A percentile compares a stretch with the other conserved stretches of the same genome.
Evolutionary conservation across 2,888 invertebrate genomes (phyloP).

Genomic region (Caenorhabditis sp.): DNA sequence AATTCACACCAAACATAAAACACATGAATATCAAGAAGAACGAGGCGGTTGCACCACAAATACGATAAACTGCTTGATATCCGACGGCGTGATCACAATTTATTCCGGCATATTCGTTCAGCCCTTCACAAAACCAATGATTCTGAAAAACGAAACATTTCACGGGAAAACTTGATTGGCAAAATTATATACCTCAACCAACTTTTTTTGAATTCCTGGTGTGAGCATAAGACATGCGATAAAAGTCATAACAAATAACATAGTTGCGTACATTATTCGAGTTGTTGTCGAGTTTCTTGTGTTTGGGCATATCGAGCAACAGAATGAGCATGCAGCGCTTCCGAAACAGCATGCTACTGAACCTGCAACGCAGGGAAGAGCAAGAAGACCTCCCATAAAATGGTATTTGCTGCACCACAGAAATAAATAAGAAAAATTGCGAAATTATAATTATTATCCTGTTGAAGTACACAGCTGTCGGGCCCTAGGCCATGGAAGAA

Average conservation of each 20-base stretch:
- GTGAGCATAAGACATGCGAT: constrained; percentile 88
- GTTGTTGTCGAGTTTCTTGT: constrained; percentile 95
- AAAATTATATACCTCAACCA: constrained; percentile 79
- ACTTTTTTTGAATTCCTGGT: constrained; percentile 83
- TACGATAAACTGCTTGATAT: constrained; percentile 72
- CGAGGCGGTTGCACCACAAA: constrained; percentile 89
- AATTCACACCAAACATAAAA: constrained; percentile 89
- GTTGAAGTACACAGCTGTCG: constrained; percentile 2
- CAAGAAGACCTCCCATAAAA: constrained; percentile 33
- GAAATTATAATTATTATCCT: neutral
- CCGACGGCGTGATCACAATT: constrained; percentile 65
- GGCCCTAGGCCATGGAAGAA: neutral
- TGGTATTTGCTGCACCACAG: neutral
- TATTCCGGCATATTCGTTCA: constrained; percentile 50
- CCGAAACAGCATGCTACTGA: constrained; percentile 89
- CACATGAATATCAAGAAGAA: constrained; percentile 92
- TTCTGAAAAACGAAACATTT: constrained; percentile 35
- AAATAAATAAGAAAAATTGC: neutral
- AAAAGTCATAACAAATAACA: constrained; percentile 88
- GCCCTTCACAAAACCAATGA: constrained; percentile 66
- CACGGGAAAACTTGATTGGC: neutral
- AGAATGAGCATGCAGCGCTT: constrained; percentile 92
- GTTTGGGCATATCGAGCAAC: constrained; percentile 94
- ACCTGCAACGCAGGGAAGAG: constrained; percentile 27
- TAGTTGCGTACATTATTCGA: constrained; percentile 88